Evolutionary conservation across 2,113 vertebrate species (phyloP), one percentile per base, ranked within the genome.

Genomic region (Alligator mississippiensis): DNA sequence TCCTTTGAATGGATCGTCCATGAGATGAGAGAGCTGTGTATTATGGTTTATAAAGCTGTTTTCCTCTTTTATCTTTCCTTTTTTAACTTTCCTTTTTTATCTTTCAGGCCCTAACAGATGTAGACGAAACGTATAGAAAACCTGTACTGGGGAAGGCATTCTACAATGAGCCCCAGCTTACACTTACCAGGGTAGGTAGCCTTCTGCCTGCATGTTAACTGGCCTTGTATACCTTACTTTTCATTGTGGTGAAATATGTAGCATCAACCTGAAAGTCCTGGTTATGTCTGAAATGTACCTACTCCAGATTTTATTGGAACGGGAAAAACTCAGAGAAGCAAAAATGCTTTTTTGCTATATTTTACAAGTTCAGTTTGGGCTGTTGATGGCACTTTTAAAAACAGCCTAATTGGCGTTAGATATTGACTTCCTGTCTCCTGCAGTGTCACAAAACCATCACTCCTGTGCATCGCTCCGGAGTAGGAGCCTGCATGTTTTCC

Each of bases 101-200:
- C 85, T 77, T 94, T 24, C 89, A 99, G 99, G 99, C 99, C 10
- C 98, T 99, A 98, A 99, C 99, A 21, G 99, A 99, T 5, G 99
- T 99, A 28, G 99, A 99, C 94, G 99, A 99, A 97, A 99, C 99
- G 0, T 99, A 99, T 97, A 98, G 99, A 93, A 99, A 99, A 81
- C 99, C 99, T 79, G 97, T 99, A 77, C 97, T 98, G 47, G 99
- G 99, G 92, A 98, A 99, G 93, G 99, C 99, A 0, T 97, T 99
- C 47, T 98, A 99, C 18, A 98, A 98, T 38, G 99, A 99, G 81
- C 99, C 99, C 93, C 98, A 98, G 24, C 96, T 99, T 95, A 99
- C 99, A 3, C 96, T 99, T 27, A 98, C 98, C 28, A 97, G 98
- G 97, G 99, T 99, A 98, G 84, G 97, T 97, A 77, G 21, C 70